phyloP scores from a whole-genome alignment of 1,140 invertebrate species.

The Halictus rubicundus region DNA sequence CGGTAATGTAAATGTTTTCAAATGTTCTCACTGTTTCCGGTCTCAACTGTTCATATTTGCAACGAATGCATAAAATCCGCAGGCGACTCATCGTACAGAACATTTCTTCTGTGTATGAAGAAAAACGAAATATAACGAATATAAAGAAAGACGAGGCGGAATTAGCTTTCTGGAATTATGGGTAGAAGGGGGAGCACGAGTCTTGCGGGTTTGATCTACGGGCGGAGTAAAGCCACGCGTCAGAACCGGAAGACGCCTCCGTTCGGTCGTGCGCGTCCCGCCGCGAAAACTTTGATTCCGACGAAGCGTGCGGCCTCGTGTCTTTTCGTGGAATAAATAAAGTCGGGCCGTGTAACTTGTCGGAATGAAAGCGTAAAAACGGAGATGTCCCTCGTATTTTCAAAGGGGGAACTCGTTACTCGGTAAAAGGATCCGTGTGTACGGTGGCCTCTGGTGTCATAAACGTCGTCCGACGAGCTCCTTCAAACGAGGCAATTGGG shows the following conservation, averaged over 20 bases:
- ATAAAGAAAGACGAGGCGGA: not conserved
- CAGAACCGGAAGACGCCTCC: slow-evolving; percentile 44
- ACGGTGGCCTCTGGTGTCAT: not conserved
- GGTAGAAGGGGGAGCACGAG: slow-evolving; percentile 6
- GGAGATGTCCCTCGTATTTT: not conserved
- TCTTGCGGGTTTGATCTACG: slow-evolving; percentile 35
- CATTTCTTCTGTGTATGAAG: too few species aligned
- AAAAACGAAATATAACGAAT: too few species aligned
- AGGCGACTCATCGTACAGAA: too few species aligned
- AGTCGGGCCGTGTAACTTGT: not conserved
- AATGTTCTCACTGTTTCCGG: too few species aligned
- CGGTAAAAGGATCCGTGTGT: not conserved
- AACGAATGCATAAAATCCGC: too few species aligned
- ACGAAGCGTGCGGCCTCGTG: not conserved
- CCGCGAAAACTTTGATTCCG: not conserved
- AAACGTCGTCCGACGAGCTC: slow-evolving; percentile 17
- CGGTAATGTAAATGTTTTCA: too few species aligned
- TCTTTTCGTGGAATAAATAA: not conserved
- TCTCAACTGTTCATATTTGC: too few species aligned
- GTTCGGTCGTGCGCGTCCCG: slow-evolving; percentile 40
- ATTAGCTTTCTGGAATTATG: not conserved
- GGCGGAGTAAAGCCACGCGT: slow-evolving; percentile 40
- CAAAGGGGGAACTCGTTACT: not conserved
- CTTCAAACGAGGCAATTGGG: slow-evolving; percentile 15
- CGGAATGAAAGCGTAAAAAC: slow-evolving; percentile 24